phyloP scores from a whole-genome alignment of 1,140 invertebrate species.

The Phenacoccus solenopsis region DNA sequence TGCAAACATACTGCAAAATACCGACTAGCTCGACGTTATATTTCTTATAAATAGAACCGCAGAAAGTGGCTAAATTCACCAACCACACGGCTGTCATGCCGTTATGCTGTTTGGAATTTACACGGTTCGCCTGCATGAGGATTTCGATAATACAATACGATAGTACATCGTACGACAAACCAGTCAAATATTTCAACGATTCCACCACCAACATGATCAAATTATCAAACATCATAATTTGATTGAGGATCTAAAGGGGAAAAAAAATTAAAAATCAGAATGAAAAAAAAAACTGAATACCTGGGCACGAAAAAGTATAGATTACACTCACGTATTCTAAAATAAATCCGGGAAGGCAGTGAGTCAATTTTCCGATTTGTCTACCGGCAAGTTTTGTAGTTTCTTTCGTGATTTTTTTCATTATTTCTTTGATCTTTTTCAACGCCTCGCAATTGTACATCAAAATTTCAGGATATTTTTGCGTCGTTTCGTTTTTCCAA shows the following conservation, averaged over 20 bases:
- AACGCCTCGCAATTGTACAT: slow-evolving; percentile 68
- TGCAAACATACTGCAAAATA: slow-evolving; percentile 90
- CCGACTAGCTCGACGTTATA: slow-evolving; percentile 93
- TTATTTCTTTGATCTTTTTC: slow-evolving; percentile 74
- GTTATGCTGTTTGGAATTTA: slow-evolving; percentile 73
- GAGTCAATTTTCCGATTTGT: slow-evolving; percentile 90
- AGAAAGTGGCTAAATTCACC: slow-evolving; percentile 85
- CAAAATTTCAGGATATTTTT: slow-evolving; percentile 67
- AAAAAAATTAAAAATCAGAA: slow-evolving; percentile 21
- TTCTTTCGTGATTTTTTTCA: slow-evolving; percentile 97
- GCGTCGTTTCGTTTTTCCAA: slow-evolving; percentile 85
- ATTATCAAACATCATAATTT: slow-evolving; percentile 97
- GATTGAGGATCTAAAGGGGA: slow-evolving; percentile 49
- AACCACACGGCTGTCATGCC: slow-evolving; percentile 93
- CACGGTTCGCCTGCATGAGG: slow-evolving; percentile 57
- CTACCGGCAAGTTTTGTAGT: slow-evolving; percentile 94
- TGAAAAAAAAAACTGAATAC: slow-evolving; percentile 17
- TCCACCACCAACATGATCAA: slow-evolving; percentile 94
- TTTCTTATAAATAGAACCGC: slow-evolving; percentile 91
- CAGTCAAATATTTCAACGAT: slow-evolving; percentile 91
- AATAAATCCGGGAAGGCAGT: slow-evolving; percentile 85
- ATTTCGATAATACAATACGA: slow-evolving; percentile 92
- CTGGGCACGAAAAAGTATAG: not conserved
- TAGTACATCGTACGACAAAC: slow-evolving; percentile 90
- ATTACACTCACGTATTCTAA: slow-evolving; percentile 76